Evolutionary conservation across 1,140 invertebrate genomes (phyloP), one percentile per base, ranked within the genome.

Genomic region (Cyphomyrmex costatus): DNA sequence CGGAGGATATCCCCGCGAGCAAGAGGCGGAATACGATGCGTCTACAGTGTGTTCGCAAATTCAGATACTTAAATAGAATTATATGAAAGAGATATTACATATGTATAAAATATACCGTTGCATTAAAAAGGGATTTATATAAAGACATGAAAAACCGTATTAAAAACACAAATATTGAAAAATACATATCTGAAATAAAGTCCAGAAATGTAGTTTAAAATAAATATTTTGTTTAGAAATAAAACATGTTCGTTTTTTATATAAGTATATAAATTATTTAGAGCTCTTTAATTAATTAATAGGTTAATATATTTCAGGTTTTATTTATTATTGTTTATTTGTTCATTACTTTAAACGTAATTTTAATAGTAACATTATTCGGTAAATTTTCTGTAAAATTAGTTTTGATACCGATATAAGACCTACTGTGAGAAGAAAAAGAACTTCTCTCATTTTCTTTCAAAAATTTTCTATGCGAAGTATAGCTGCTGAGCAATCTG

Each of bases 11-110:
- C 4, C n/a, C 33, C 36, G 10, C 0, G 68, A 73, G 36, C 68
- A 60, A 60, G 73, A 19, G 24, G 14, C 3, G 4, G 27, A 16
- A n/a, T 27, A 73, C 36, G 68, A 60, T 27, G 66, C 19, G 24
- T 60, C 51, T 56, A 58, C 2, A 27, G 19, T 42, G 12, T 56
- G 16, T 30, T 71, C 36, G 68, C 19, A n/a, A 83, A 82, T 73
- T 60, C 60, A 58, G 6, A 24, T 7, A 42, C 49, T 79, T 24
- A 12, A 27, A 53, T 71, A 30, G 10, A 71, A 71, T 56, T 21
- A 16, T 3, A 82, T 8, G 51, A 3, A 42, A 42, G 12, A 42
- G 5, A n/a, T n/a, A n/a, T n/a, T n/a, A n/a, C 58, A 46, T 14
- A n/a, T 46, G 5, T 36, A 49, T 21, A 33, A 49, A 66, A 2